Evolutionary conservation across 2,797 vertebrate species (phyloP).

Genomic region (Epinephelus awoara): DNA sequence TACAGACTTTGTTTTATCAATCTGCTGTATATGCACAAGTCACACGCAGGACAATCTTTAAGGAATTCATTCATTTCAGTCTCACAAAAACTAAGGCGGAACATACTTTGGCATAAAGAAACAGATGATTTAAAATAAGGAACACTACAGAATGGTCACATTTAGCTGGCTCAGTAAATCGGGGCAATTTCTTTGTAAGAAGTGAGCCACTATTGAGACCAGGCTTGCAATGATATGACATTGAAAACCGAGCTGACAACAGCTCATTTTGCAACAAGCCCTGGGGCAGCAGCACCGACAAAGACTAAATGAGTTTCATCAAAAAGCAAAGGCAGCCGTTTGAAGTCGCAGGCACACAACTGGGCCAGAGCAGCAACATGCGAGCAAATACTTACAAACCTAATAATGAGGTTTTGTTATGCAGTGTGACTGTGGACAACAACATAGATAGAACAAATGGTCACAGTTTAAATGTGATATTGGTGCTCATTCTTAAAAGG

Average conservation of each 20-base stretch:
- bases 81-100: background rate
- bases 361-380: conserved; percentile 56
- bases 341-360: conserved; percentile 73
- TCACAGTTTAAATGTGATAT: conserved; percentile 57
- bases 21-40: background rate
- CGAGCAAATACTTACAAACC: conserved; percentile 68
- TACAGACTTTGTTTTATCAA: background rate
- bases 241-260: conserved; percentile 76
- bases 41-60: background rate
- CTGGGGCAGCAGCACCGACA: conserved; percentile 61
- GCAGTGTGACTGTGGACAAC: conserved; percentile 53
- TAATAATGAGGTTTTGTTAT: conserved; percentile 64
- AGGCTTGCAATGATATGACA: conserved; percentile 69
- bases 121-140: background rate
- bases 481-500: conserved; percentile 36
- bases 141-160: conserved; percentile 14
- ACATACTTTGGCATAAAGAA: background rate
- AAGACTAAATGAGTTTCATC: conserved; percentile 80
- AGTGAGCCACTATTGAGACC: conserved; percentile 45
- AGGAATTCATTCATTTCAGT: background rate
- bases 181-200: conserved; percentile 39
- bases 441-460: conserved; percentile 50
- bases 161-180: conserved; percentile 42
- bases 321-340: conserved; percentile 67
- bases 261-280: conserved; percentile 73